Conservation (phyloP, 1,140 invertebrate species). For the Parasteatoda tepidariorum region DNA sequence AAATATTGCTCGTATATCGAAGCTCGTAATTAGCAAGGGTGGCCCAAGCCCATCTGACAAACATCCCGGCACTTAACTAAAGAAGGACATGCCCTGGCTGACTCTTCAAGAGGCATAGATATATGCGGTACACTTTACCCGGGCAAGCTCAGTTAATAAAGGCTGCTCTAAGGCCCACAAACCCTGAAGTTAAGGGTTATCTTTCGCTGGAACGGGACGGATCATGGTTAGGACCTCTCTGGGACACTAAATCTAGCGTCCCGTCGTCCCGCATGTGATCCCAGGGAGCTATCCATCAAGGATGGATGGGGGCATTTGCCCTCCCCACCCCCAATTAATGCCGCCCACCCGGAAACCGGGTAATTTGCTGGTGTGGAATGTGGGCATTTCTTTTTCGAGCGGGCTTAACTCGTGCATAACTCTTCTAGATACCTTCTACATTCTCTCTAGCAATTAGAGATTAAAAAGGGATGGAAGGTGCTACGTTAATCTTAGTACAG, state of each 20-base stretch:
- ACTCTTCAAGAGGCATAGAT: background rate
- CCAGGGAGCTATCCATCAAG: conserved; percentile 57
- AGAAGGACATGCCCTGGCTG: conserved; percentile 40
- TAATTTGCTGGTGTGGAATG: conserved; percentile 30
- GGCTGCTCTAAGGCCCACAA: background rate
- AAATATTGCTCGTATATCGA: conserved; percentile 42
- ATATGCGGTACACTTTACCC: background rate
- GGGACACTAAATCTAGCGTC: conserved; percentile 56
- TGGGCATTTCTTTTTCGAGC: background rate
- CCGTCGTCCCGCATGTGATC: conserved; percentile 51
- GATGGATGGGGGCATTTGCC: conserved; percentile 13
- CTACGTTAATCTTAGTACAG: conserved; percentile 22
- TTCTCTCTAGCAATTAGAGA: conserved; percentile 38
- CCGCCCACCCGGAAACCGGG: background rate
- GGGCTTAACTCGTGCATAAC: conserved; percentile 27
- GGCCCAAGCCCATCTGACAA: conserved; percentile 29
- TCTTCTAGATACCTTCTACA: conserved; percentile 17
- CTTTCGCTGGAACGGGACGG: conserved; percentile 26
- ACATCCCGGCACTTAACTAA: conserved; percentile 51
- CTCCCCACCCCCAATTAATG: conserved; percentile 48
- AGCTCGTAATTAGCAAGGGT: conserved; percentile 41
- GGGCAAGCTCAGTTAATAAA: conserved; percentile 32
- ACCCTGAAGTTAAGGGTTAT: conserved; percentile 31
- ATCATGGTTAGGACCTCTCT: conserved; percentile 40
- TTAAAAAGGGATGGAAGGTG: conserved; percentile 27